Evolutionary conservation across 2,113 vertebrate genomes (phyloP), one percentile per base, ranked within the genome.

Genomic region (Percina caprodes): DNA sequence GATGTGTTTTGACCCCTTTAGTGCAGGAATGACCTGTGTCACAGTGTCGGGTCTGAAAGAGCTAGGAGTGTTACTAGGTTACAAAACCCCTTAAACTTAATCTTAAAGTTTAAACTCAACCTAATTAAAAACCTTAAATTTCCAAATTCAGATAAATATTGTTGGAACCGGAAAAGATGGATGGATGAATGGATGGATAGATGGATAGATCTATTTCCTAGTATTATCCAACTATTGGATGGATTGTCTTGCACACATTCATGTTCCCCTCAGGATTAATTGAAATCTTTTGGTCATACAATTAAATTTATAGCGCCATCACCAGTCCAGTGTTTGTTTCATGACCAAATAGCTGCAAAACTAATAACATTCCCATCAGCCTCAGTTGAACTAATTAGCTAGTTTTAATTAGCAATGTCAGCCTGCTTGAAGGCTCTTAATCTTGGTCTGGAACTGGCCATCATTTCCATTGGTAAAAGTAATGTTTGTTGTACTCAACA

Each of bases 1-100:
- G 48, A 63, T 63, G 62, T 61, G 54, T 39, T 15, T 3, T 73
- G 69, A 83, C 74, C 61, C 81, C 12, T 33, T 72, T 33, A 67
- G 30, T 69, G 73, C 6, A 1, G 39, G 39, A 55, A 71, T 83
- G 72, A 71, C 67, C 60, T 45, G 42, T 45, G 24, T 42, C 58
- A 49, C 54, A 9, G 11, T 42, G 33, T 59, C 45, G 0, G 13
- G 30, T 16, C 12, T 24, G 18, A 56, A 65, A 23, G 11, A 56
- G 3, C 16, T n/a, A 1, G 10, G 3, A 39, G 39, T 39, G 12
- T 39, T 65, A 42, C 10, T 21, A 1, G 13, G 23, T 49, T 33
- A 30, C 54, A 71, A 33, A 19, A 35, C 11, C 16, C 42, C 51
- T 18, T 6, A 33, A 59, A 48, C 3, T 48, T 24, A 7, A 39